These are phyloP conservation scores for Eucriotettix oculatus DNA, from an alignment of 2,888 invertebrate species.

Conservation along the genomic window DNA sequence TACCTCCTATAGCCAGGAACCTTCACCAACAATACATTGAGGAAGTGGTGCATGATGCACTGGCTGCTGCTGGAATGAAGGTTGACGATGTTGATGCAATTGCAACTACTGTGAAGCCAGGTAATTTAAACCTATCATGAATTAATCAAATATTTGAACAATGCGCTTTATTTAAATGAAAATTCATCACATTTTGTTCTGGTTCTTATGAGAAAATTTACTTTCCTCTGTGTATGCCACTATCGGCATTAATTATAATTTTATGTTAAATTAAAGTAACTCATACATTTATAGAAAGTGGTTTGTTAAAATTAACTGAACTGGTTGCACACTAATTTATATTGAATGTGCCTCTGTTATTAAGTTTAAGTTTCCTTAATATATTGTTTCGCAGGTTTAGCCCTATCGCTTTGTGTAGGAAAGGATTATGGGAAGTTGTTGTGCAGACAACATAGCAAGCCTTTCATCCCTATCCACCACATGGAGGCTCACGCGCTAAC, in stretches of 20 bases:
- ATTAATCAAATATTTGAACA: not conserved
- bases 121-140: slow-evolving; percentile 19
- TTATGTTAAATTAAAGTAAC: no score
- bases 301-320: no score
- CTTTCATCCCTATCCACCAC: slow-evolving; percentile 91
- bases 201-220: not conserved
- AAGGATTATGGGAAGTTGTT: slow-evolving; percentile 65
- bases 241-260: no score
- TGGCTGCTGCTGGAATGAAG: slow-evolving; percentile 39
- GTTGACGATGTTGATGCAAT: slow-evolving; percentile 64
- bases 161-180: not conserved
- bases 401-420: slow-evolving; percentile 63
- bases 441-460: slow-evolving; percentile 46
- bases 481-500: slow-evolving; percentile 98
- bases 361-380: no score
- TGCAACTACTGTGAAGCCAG: slow-evolving; percentile 82
- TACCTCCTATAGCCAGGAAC: slow-evolving; percentile 70
- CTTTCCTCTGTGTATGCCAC: no score
- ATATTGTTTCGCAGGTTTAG: slow-evolving; percentile 46
- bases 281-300: no score
- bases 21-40: slow-evolving; percentile 68
- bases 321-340: no score
- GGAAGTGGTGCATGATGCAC: slow-evolving; percentile 46
- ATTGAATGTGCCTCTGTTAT: no score
- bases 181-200: not conserved